Conservation (phyloP, 2,797 vertebrate species). For the Petrocephalus sullivani region DNA sequence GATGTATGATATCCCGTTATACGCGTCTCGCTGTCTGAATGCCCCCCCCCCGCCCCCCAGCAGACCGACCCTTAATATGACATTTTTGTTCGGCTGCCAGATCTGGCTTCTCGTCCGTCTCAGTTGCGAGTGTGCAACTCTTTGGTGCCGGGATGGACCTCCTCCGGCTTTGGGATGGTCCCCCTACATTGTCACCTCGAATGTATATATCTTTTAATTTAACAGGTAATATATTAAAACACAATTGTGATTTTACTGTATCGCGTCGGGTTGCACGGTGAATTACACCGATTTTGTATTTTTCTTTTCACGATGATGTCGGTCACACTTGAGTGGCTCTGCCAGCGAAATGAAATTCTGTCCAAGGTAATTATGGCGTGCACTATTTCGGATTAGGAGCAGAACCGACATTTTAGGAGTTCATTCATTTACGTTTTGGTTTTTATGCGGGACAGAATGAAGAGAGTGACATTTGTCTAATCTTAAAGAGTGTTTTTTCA, state of each 20-base stretch:
- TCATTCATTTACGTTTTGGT: neutral
- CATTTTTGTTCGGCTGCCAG: neutral
- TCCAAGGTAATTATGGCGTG: neutral
- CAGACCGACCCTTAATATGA: neutral
- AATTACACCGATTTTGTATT: neutral
- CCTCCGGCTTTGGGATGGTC: neutral
- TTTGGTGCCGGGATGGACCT: neutral
- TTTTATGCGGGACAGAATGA: neutral
- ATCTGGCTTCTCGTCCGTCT: neutral
- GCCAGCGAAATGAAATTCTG: neutral
- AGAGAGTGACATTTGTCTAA: neutral
- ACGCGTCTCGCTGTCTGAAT: neutral
- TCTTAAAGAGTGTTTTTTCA: neutral
- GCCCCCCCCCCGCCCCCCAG: neutral
- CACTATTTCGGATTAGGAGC: neutral
- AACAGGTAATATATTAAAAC: neutral
- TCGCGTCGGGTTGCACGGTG: neutral
- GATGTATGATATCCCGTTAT: constrained; percentile 11
- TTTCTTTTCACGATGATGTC: neutral
- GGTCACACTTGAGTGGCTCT: neutral
- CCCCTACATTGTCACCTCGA: neutral
- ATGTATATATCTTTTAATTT: neutral
- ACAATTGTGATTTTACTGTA: neutral
- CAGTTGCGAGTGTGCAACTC: neutral
- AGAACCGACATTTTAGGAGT: constrained; percentile 3